phyloP scores from a whole-genome alignment of 1,140 invertebrate genomes.

The Drosophila tristis region DNA sequence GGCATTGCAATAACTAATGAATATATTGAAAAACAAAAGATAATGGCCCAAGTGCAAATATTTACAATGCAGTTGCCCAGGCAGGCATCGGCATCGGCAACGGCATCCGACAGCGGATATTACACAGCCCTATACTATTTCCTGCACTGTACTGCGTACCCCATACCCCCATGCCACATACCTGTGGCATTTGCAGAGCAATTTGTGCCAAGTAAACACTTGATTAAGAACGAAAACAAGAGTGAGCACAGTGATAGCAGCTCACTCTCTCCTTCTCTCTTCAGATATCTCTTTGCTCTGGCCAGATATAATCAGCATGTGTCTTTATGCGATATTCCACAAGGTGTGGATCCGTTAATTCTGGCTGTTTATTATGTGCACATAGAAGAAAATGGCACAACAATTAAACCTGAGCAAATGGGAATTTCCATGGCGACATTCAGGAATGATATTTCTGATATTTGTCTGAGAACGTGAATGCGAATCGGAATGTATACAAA shows the following conservation, averaged over 20 bases:
- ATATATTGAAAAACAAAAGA: constrained; percentile 37
- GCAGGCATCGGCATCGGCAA: too few relatives aligned
- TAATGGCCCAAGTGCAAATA: constrained; percentile 47
- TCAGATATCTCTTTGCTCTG: not conserved
- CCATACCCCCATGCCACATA: not conserved
- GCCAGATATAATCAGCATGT: not conserved
- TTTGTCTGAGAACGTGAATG: constrained; percentile 5
- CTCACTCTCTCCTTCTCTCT: too few relatives aligned
- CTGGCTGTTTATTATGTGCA: constrained; percentile 13
- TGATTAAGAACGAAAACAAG: constrained; percentile 50
- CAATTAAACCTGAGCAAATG: constrained; percentile 36
- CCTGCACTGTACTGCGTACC: constrained; percentile 18
- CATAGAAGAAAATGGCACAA: constrained; percentile 29
- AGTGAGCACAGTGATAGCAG: constrained; percentile 23
- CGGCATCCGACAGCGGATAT: constrained; percentile 59
- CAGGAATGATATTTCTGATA: constrained; percentile 20
- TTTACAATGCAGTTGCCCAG: constrained; percentile 18
- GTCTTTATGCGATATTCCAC: not conserved
- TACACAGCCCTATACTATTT: constrained; percentile 48
- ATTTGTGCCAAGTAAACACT: constrained; percentile 34
- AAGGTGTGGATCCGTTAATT: constrained; percentile 26
- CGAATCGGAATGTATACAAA: constrained; percentile 7
- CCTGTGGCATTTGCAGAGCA: constrained; percentile 37
- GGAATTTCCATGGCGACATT: constrained; percentile 37
- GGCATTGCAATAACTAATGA: constrained; percentile 11